A percentile compares a stretch with the other conserved stretches of the same genome.
These are phyloP conservation scores for Enteromius fasciolatus DNA, from an alignment of 2,797 vertebrate species.

Conservation along the genomic window DNA sequence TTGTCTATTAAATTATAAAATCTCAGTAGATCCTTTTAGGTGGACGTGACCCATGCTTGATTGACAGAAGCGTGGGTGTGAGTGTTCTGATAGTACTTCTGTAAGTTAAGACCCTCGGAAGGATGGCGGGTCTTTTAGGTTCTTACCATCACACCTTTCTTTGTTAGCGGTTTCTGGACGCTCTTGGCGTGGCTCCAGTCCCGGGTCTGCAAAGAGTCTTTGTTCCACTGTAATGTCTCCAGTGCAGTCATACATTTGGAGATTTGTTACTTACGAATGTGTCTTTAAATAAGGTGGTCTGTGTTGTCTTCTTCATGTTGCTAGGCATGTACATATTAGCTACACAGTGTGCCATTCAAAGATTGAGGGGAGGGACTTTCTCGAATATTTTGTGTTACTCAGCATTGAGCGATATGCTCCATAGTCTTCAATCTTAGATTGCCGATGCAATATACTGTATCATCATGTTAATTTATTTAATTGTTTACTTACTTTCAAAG, in stretches of 20 bases:
- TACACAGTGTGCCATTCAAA: conserved; percentile 27
- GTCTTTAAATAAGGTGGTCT: conserved; percentile 27
- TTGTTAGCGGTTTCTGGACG: conserved; percentile 26
- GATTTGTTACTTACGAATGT: conserved; percentile 33
- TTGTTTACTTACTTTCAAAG: background rate
- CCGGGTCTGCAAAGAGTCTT: conserved; percentile 44
- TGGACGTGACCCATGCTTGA: background rate
- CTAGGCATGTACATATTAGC: conserved; percentile 41
- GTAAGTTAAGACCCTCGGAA: conserved; percentile 29
- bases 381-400: background rate
- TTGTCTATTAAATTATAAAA: background rate
- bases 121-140: conserved; percentile 19
- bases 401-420: background rate
- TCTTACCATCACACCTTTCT: conserved; percentile 21
- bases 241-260: conserved; percentile 37
- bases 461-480: background rate
- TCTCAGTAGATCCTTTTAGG: background rate
- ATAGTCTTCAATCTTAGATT: background rate
- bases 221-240: conserved; percentile 44
- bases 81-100: conserved; percentile 21
- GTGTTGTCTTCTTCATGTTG: conserved; percentile 43
- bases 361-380: background rate
- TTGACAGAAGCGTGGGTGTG: background rate
- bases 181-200: conserved; percentile 20
- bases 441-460: background rate